Evolutionary conservation across 2,113 vertebrate genomes (phyloP).

Genomic region (Sus scrofa): DNA sequence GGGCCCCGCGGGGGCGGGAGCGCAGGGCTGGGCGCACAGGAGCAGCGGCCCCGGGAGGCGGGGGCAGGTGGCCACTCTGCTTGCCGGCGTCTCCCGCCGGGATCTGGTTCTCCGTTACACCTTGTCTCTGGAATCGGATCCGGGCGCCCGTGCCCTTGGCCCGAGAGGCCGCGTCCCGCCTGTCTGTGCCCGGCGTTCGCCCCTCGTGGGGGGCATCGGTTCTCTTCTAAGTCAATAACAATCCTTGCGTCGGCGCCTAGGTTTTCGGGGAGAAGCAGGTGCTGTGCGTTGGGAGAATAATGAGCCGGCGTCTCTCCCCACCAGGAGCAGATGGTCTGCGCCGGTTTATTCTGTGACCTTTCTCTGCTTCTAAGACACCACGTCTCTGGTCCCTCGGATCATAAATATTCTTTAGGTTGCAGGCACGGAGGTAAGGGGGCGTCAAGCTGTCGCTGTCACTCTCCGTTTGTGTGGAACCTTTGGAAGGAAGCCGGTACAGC

Average conservation of each 20-base stretch:
- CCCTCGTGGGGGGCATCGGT: conserved; percentile 35
- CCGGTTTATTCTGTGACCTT: conserved; percentile 69
- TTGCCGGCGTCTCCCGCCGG: no score
- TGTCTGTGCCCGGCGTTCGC: conserved; percentile 62
- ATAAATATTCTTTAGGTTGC: conserved; percentile 65
- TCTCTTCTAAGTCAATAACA: conserved; percentile 75
- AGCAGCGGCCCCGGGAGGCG: conserved; percentile 52
- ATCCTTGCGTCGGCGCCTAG: conserved; percentile 8
- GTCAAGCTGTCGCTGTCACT: conserved; percentile 51
- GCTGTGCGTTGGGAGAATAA: background rate
- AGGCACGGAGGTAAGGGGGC: conserved; percentile 50
- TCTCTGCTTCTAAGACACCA: conserved; percentile 46
- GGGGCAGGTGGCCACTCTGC: no score
- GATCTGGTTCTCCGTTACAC: conserved; percentile 49
- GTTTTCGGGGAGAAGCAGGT: conserved; percentile 64
- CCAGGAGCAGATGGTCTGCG: conserved; percentile 70
- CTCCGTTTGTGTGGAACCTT: conserved; percentile 52
- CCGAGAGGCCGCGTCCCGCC: background rate
- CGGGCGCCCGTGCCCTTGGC: background rate
- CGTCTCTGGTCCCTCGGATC: conserved; percentile 68
- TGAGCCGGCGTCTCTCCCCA: background rate
- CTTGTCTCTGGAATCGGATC: conserved; percentile 72
- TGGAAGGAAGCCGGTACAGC: conserved; percentile 19
- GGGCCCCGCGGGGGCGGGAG: conserved; percentile 19
- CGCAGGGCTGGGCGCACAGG: background rate